phyloP scores from a whole-genome alignment of 2,797 vertebrate species.

The Enteromius treurensis region DNA sequence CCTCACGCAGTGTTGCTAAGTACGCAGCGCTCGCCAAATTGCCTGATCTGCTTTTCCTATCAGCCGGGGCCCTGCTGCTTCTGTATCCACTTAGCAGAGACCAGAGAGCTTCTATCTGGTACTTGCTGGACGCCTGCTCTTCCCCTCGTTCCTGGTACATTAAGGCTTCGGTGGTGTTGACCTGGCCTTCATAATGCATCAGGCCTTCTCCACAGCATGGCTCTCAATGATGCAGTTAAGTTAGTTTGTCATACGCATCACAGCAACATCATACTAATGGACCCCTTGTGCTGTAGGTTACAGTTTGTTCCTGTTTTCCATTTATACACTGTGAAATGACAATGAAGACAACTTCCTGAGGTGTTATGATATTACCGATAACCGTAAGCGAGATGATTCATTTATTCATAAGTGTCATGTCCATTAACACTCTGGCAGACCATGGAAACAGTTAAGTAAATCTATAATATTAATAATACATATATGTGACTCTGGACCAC shows the following conservation, averaged over 20 bases:
- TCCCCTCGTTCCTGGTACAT: slow-evolving; percentile 46
- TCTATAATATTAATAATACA: background rate
- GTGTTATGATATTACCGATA: slow-evolving; percentile 4
- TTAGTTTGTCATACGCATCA: slow-evolving; percentile 19
- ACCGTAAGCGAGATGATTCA: background rate
- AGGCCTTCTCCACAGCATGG: slow-evolving; percentile 31
- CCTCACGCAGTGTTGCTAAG: slow-evolving; percentile 76
- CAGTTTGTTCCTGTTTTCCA: slow-evolving; percentile 32
- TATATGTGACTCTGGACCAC: background rate
- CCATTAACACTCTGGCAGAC: background rate
- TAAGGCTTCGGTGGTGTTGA: slow-evolving; percentile 53
- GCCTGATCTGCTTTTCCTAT: slow-evolving; percentile 77
- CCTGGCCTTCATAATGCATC: slow-evolving; percentile 52
- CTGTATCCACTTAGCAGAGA: slow-evolving; percentile 62
- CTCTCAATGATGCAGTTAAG: slow-evolving; percentile 26
- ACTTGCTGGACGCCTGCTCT: slow-evolving; percentile 38
- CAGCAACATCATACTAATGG: slow-evolving; percentile 39
- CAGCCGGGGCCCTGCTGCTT: slow-evolving; percentile 66
- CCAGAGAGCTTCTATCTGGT: slow-evolving; percentile 52
- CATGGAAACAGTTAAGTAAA: background rate
- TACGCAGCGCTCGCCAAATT: slow-evolving; percentile 78
- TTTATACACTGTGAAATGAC: slow-evolving; percentile 19
- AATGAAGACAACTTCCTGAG: slow-evolving; percentile 31
- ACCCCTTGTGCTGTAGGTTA: slow-evolving; percentile 23
- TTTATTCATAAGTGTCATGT: background rate